phyloP scores from a whole-genome alignment of 2,888 invertebrate species.

The Aricia artaxerxes region DNA sequence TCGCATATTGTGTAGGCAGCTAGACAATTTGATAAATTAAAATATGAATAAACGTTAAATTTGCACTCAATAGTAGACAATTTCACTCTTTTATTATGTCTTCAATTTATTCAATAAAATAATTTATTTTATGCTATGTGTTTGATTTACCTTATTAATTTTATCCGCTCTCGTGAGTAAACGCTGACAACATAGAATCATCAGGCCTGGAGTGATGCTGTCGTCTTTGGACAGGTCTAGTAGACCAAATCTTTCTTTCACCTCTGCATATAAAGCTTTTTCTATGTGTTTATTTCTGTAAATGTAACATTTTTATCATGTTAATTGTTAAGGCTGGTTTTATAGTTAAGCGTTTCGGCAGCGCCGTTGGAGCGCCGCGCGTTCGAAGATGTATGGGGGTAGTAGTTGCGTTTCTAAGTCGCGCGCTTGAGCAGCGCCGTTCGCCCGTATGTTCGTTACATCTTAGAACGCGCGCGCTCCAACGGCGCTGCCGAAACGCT shows the following conservation, averaged over 20 bases:
- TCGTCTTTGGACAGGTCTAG: slow-evolving; percentile 92
- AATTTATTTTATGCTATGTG: neutral
- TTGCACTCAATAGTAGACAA: neutral
- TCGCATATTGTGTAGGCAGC: neutral
- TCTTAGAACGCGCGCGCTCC: too few relatives aligned
- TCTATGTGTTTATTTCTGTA: slow-evolving; percentile 90
- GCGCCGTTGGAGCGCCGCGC: too few relatives aligned
- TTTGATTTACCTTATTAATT: slow-evolving; percentile 55
- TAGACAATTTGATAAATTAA: slow-evolving; percentile 25
- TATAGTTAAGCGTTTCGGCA: too few relatives aligned
- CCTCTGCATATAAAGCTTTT: slow-evolving; percentile 84
- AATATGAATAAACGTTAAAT: neutral
- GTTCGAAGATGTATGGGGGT: too few relatives aligned
- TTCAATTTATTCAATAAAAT: neutral
- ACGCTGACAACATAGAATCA: slow-evolving; percentile 91
- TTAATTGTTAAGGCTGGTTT: too few relatives aligned
- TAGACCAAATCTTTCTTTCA: slow-evolving; percentile 84
- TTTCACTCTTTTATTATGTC: slow-evolving; percentile 11
- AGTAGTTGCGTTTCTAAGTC: too few relatives aligned
- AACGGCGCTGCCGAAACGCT: too few relatives aligned
- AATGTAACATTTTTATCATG: slow-evolving; percentile 30
- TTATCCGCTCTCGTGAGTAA: slow-evolving; percentile 79
- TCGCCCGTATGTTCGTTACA: too few relatives aligned
- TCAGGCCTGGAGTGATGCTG: slow-evolving; percentile 92
- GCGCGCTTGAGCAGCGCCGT: too few relatives aligned